These are phyloP conservation scores for Melanotaenia trifasciata DNA, from an alignment of 2,797 vertebrate genomes.

Conservation along the genomic window DNA sequence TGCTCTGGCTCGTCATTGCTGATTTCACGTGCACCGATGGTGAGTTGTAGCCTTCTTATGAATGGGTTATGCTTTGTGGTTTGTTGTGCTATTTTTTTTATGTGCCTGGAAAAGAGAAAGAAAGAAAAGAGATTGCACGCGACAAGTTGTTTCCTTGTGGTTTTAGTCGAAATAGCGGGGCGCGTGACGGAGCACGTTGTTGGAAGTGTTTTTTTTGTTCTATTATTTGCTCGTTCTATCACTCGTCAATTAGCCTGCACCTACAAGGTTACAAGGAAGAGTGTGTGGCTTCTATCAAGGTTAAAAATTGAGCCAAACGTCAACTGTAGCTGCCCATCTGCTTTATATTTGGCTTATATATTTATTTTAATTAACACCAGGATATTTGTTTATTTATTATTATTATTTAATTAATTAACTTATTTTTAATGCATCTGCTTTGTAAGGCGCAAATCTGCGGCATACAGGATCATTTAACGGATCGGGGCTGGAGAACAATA, in stretches of 20 bases:
- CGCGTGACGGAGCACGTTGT: slow-evolving; percentile 48
- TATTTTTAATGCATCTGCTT: slow-evolving; percentile 56
- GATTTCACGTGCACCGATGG: slow-evolving; percentile 83
- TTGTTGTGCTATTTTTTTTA: not conserved
- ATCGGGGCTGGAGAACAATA: slow-evolving; percentile 35
- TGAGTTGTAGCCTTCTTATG: slow-evolving; percentile 69
- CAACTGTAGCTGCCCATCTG: not conserved
- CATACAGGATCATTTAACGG: slow-evolving; percentile 21
- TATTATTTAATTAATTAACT: not conserved
- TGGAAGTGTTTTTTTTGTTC: slow-evolving; percentile 44
- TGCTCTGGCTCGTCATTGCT: slow-evolving; percentile 72
- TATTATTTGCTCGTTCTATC: slow-evolving; percentile 38
- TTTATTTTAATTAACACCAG: not conserved
- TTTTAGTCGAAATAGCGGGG: slow-evolving; percentile 14
- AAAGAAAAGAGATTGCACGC: not conserved
- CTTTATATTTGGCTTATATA: not conserved
- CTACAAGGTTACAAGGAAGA: slow-evolving; percentile 61
- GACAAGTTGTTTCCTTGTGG: slow-evolving; percentile 35
- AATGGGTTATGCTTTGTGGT: not conserved
- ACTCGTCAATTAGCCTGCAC: slow-evolving; percentile 57
- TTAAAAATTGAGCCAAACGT: slow-evolving; percentile 50
- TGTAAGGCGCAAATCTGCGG: slow-evolving; percentile 3
- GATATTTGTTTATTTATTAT: not conserved
- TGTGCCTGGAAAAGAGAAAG: not conserved
- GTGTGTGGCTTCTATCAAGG: slow-evolving; percentile 32